phyloP scores from a whole-genome alignment of 2,888 invertebrate genomes.

The Lathronympha strigana region DNA sequence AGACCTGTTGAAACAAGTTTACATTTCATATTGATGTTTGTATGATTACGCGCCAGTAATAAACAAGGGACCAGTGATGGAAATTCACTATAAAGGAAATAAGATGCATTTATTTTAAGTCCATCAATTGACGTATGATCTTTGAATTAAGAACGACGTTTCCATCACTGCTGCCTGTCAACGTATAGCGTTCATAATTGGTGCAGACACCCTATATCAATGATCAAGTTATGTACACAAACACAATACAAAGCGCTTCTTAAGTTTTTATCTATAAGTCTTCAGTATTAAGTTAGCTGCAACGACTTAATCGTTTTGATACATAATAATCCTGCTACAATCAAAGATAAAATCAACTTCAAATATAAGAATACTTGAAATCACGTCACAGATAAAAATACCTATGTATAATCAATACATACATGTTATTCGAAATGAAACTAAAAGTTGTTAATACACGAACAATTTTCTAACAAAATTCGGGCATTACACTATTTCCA shows the following conservation, averaged over 20 bases:
- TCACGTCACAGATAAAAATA: constrained; percentile 46
- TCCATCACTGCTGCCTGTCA: too few relatives aligned
- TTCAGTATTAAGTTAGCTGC: constrained; percentile 15
- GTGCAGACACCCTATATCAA: too few relatives aligned
- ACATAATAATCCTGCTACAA: constrained; percentile 40
- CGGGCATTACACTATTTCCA: constrained; percentile 14
- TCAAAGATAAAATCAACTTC: constrained; percentile 45
- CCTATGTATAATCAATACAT: constrained; percentile 58
- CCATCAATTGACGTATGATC: too few relatives aligned
- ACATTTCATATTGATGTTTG: too few relatives aligned
- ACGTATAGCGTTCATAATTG: too few relatives aligned
- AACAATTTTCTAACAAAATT: constrained; percentile 42
- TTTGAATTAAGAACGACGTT: too few relatives aligned
- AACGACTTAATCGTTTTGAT: not conserved
- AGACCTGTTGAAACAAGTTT: too few relatives aligned
- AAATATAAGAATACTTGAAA: constrained; percentile 42
- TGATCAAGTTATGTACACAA: not conserved
- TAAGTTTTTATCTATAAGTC: not conserved
- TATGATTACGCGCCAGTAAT: too few relatives aligned
- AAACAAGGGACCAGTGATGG: too few relatives aligned
- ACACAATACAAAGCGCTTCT: not conserved
- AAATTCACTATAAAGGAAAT: too few relatives aligned
- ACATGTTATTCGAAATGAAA: constrained; percentile 45
- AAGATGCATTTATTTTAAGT: too few relatives aligned
- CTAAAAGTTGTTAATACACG: constrained; percentile 41